Conservation (phyloP, 2,113 vertebrate genomes). For the Nyctereutes procyonoides region DNA sequence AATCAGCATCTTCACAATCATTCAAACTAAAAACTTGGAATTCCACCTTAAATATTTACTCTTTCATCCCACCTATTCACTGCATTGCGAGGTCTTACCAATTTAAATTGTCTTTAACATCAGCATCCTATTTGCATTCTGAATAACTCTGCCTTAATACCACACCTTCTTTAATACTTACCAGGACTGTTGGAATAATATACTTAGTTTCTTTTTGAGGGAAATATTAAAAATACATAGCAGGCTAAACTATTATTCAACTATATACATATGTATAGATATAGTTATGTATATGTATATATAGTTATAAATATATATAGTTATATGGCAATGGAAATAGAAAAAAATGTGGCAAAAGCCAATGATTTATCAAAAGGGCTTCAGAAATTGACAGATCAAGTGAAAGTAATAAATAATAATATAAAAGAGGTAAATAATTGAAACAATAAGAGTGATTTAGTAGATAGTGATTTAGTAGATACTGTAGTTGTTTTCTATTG, state of each 20-base stretch:
- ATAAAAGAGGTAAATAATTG: not conserved
- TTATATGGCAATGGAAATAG: not conserved
- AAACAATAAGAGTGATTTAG: not conserved
- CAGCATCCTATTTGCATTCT: not conserved
- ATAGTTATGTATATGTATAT: not conserved
- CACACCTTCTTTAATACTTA: not conserved
- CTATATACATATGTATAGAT: not conserved
- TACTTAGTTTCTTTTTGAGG: not conserved
- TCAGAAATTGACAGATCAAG: not conserved
- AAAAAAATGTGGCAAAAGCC: not conserved
- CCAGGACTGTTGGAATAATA: not conserved
- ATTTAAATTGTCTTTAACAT: not conserved
- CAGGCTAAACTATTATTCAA: not conserved
- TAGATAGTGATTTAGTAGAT: not conserved
- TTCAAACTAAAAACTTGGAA: not conserved
- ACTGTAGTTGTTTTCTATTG: not conserved
- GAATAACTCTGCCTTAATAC: not conserved
- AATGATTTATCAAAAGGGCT: not conserved
- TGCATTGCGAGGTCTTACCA: not conserved
- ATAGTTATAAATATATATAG: not conserved
- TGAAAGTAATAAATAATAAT: not conserved
- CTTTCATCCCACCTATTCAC: not conserved
- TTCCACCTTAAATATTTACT: not conserved
- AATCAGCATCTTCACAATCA: not conserved
- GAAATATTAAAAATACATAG: not conserved